A percentile compares a stretch with the other conserved stretches of the same genome.
Evolutionary conservation across 1,140 invertebrate genomes (phyloP).

Genomic region (Neuroterus valhalla): DNA sequence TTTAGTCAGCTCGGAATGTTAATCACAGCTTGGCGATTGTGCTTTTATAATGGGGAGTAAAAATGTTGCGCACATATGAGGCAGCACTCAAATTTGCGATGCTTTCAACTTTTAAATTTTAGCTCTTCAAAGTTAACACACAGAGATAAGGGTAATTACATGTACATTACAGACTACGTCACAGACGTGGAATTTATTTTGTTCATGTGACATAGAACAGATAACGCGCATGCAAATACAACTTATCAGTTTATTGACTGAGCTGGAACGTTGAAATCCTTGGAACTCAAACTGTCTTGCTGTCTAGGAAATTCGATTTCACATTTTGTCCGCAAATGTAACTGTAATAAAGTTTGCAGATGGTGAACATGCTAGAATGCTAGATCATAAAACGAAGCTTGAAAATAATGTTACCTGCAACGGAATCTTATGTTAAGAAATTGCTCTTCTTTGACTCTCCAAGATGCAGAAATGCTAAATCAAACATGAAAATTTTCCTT

Average conservation of each 20-base stretch:
- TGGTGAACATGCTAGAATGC: conserved; percentile 22
- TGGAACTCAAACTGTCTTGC: conserved; percentile 37
- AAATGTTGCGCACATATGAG: conserved; percentile 20
- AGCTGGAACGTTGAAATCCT: conserved; percentile 61
- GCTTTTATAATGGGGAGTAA: conserved; percentile 45
- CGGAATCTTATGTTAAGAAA: conserved; percentile 23
- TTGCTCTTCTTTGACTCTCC: conserved; percentile 21
- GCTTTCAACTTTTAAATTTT: conserved; percentile 29
- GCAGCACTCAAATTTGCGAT: conserved; percentile 22
- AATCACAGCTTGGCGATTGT: conserved; percentile 48
- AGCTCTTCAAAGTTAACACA: conserved; percentile 20
- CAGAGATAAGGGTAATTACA: conserved; percentile 25
- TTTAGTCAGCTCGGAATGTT: conserved; percentile 47
- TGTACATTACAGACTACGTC: conserved; percentile 32
- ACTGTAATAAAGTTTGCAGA: conserved; percentile 39
- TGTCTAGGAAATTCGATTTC: conserved; percentile 29
- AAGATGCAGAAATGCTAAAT: conserved; percentile 12
- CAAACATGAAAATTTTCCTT: not conserved
- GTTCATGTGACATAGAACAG: conserved; percentile 35
- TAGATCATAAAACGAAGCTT: conserved; percentile 19
- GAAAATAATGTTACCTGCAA: conserved; percentile 15
- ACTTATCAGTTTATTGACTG: conserved; percentile 46
- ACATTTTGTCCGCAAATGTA: conserved; percentile 16
- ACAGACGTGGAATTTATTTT: conserved; percentile 25
- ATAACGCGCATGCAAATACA: conserved; percentile 45